These are phyloP conservation scores for Turritopsis rubra DNA, from an alignment of 30 jellyfish, hydroid and myxozoan species.

Conservation along the genomic window DNA sequence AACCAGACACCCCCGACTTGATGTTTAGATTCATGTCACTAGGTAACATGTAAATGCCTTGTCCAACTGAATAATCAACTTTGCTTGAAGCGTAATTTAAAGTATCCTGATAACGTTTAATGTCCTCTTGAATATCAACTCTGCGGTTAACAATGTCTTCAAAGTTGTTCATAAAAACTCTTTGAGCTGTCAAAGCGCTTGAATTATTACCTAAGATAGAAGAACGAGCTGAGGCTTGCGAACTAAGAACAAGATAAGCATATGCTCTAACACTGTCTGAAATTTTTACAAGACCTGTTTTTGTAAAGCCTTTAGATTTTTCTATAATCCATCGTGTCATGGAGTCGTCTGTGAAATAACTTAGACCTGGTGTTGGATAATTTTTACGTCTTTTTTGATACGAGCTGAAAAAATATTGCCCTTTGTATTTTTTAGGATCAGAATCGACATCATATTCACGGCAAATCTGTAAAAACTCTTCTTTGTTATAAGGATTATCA, in stretches of 20 bases:
- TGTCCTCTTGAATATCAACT: too few species aligned
- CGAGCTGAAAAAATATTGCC: conserved; percentile 7
- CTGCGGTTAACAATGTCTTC: too few species aligned
- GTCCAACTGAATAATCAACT: background rate
- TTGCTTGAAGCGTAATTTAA: too few species aligned
- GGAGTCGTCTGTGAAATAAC: background rate
- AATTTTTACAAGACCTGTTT: conserved; percentile 7
- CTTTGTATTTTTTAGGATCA: conserved; percentile 4
- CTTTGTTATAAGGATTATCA: too few species aligned
- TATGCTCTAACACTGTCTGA: conserved; percentile 10
- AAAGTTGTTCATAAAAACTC: too few species aligned
- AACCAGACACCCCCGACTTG: conserved; percentile 22
- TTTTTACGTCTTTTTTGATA: conserved; percentile 5
- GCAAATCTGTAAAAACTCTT: too few species aligned
- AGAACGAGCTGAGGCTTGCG: conserved; percentile 12
- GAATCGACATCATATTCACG: conserved; percentile 12
- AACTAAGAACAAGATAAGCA: conserved; percentile 5
- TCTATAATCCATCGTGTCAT: conserved; percentile 4
- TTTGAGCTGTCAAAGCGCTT: too few species aligned
- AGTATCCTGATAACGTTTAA: too few species aligned
- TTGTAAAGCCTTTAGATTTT: conserved; percentile 1
- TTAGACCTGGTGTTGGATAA: conserved; percentile 9
- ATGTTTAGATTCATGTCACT: conserved; percentile 16
- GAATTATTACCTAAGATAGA: too few species aligned
- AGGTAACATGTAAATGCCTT: conserved; percentile 6